Percentiles rank a stretch among this genome's conserved stretches.
phyloP scores from a whole-genome alignment of 64 coral and sea anemone species.

The Montipora capricornis region DNA sequence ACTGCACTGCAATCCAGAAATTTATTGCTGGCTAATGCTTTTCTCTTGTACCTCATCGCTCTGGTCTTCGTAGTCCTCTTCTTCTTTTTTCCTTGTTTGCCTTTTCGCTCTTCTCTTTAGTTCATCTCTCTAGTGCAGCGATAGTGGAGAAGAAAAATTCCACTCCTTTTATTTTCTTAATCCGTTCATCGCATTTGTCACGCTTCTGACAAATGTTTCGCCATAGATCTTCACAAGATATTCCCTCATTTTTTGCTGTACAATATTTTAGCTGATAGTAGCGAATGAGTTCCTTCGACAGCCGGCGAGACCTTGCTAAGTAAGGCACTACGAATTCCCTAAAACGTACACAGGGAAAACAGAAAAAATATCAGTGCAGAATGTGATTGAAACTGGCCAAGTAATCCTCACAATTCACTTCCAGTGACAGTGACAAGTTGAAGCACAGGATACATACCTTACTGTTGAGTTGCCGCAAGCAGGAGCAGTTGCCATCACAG shows the following conservation, averaged over 20 bases:
- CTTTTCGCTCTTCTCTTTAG: not conserved
- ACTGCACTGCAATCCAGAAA: slow-evolving; percentile 35
- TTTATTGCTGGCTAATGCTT: slow-evolving; percentile 16
- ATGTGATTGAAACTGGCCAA: too few relatives aligned
- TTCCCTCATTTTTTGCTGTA: not conserved
- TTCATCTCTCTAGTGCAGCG: not conserved
- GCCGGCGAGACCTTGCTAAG: not conserved
- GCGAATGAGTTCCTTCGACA: not conserved
- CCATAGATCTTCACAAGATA: not conserved
- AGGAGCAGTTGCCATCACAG: too few relatives aligned
- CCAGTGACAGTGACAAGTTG: too few relatives aligned
- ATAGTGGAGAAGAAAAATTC: slow-evolving; percentile 9
- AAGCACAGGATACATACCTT: too few relatives aligned
- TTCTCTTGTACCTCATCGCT: not conserved
- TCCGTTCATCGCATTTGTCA: too few relatives aligned
- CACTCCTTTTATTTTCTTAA: not conserved
- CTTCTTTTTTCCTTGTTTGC: not conserved
- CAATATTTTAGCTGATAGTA: not conserved
- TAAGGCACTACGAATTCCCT: not conserved
- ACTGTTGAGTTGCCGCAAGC: too few relatives aligned
- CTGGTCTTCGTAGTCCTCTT: not conserved
- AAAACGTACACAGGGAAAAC: too few relatives aligned
- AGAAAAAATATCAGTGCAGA: too few relatives aligned
- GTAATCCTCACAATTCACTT: too few relatives aligned
- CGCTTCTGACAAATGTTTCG: not conserved